Evolutionary conservation across 2,113 vertebrate genomes (phyloP).

Genomic region (Sporophila hypoxantha): DNA sequence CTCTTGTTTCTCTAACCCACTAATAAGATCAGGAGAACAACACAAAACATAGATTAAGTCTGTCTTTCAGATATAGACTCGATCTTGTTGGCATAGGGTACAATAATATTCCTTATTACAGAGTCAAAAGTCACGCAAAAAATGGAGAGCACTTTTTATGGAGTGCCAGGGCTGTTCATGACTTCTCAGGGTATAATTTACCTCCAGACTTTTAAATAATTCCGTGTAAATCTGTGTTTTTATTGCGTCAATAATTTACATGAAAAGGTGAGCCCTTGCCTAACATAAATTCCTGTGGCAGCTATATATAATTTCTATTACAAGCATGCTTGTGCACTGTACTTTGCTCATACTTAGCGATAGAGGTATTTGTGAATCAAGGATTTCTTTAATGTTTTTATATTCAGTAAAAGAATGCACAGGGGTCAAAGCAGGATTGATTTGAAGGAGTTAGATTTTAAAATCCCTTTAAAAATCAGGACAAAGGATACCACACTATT

Average conservation of each 20-base stretch:
- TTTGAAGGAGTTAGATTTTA: constrained; percentile 68
- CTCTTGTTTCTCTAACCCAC: constrained; percentile 47
- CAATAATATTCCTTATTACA: not conserved
- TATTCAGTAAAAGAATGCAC: constrained; percentile 27
- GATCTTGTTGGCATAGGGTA: not conserved
- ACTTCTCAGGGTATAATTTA: not conserved
- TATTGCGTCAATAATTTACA: not conserved
- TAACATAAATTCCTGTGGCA: not conserved
- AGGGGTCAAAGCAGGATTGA: constrained; percentile 55
- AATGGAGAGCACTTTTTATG: not conserved
- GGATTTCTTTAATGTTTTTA: constrained; percentile 47
- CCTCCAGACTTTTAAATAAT: not conserved
- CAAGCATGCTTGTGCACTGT: not conserved
- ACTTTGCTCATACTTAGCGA: constrained; percentile 2
- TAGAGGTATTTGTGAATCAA: constrained; percentile 9
- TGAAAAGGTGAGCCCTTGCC: not conserved
- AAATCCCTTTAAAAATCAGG: constrained; percentile 70
- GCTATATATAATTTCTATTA: not conserved
- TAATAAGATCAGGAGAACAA: constrained; percentile 52
- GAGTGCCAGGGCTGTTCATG: not conserved
- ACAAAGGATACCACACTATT: constrained; percentile 64
- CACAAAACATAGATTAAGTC: constrained; percentile 52
- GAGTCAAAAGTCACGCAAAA: not conserved
- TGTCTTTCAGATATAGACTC: constrained; percentile 5
- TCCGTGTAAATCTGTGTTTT: not conserved